Evolutionary conservation across 2,797 vertebrate genomes (phyloP), one percentile per base, ranked within the genome.

Genomic region (Diglossa cyanea): DNA sequence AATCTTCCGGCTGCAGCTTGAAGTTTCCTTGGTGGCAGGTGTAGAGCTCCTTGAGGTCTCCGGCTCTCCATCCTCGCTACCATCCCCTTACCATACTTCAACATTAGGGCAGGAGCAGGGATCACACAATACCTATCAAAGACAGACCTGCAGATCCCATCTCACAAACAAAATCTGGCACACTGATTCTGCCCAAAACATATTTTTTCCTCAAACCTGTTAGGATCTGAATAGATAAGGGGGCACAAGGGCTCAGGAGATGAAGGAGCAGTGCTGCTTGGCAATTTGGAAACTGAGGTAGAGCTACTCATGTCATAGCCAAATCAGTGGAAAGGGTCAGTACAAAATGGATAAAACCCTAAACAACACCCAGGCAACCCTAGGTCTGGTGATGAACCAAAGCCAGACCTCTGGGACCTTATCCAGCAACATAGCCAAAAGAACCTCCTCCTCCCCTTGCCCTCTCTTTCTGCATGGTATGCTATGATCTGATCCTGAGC

Each of bases 21-120:
- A 26, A n/a, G 60, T 37, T 86, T 73, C 24, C 48, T 42, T 1
- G 1, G 11, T 3, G 8, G 31, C 4, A 5, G 8, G 21, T 14
- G 28, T 5, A 58, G 21, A 40, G 6, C 3, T 62, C 9, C 33
- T 28, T 0, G 2, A 75, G 25, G 16, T 33, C 16, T 20, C 68
- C 47, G 48, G 17, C 23, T 60, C 23, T 45, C 17, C 8, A 12
- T 57, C 20, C 51, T 73, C 0, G 0, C 3, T 58, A 28, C 45
- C 42, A 25, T 35, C 15, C 31, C 10, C 10, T 10, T 88, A 8
- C 17, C 11, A 5, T 30, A 31, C 23, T 63, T 63, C 35, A n/a
- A 10, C 11, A 35, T 33, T 11, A 6, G 3, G 7, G 17, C 26
- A 80, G 33, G 13, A 74, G 20, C 44, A 73, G 44, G 31, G 55